These are phyloP conservation scores for Euwallacea fornicatus DNA, from an alignment of 1,140 invertebrate species.

Conservation along the genomic window DNA sequence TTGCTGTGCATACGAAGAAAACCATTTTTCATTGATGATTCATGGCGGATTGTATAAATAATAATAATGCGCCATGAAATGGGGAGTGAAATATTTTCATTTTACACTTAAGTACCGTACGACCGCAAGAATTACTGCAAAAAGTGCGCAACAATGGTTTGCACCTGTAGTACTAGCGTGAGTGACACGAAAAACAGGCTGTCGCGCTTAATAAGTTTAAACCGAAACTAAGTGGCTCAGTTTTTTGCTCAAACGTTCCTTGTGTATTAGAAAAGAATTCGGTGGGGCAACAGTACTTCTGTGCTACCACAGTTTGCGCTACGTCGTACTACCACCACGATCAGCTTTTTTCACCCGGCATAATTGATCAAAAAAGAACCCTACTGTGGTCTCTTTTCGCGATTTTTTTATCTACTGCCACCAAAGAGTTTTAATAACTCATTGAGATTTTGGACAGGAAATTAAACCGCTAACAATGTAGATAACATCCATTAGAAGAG, in stretches of 20 bases:
- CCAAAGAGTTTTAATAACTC: too few relatives aligned
- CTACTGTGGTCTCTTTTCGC: too few relatives aligned
- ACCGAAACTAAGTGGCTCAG: slow-evolving; percentile 16
- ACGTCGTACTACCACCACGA: too few relatives aligned
- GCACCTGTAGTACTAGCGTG: slow-evolving; percentile 21
- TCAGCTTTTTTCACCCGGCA: too few relatives aligned
- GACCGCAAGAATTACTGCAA: slow-evolving; percentile 30
- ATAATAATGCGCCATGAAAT: slow-evolving; percentile 25
- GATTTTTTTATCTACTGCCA: too few relatives aligned
- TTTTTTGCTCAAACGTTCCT: not conserved
- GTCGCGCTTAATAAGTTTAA: slow-evolving; percentile 10
- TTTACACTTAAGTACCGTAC: slow-evolving; percentile 26
- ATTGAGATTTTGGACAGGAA: not conserved
- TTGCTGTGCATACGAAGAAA: not conserved
- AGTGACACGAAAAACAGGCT: slow-evolving; percentile 7
- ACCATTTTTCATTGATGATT: slow-evolving; percentile 12
- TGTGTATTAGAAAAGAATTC: too few relatives aligned
- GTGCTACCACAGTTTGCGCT: too few relatives aligned
- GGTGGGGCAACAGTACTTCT: too few relatives aligned
- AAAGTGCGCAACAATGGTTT: slow-evolving; percentile 28
- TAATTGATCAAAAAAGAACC: too few relatives aligned
- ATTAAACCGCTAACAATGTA: slow-evolving; percentile 24
- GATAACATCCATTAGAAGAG: too few relatives aligned
- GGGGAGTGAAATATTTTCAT: slow-evolving; percentile 27
- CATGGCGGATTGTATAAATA: slow-evolving; percentile 24